These are phyloP conservation scores for Siniperca knerii DNA, from an alignment of 2,113 vertebrate genomes.

Conservation along the genomic window DNA sequence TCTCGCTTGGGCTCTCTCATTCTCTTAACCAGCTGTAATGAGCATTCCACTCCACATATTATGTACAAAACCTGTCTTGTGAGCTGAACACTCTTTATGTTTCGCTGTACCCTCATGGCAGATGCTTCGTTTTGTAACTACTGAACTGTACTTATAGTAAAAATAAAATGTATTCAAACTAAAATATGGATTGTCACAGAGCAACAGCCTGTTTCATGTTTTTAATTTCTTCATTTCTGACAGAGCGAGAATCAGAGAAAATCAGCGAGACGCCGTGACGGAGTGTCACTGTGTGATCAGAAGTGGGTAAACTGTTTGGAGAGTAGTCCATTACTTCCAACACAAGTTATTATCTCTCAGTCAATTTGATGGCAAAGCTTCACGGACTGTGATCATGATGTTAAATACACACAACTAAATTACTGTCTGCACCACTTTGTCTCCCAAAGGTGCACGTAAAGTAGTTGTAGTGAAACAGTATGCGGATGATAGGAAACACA, in stretches of 20 bases:
- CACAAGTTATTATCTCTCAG: constrained; percentile 50
- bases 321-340: constrained; percentile 35
- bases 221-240: constrained; percentile 46
- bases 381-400: constrained; percentile 42
- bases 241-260: constrained; percentile 16
- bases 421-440: constrained; percentile 35
- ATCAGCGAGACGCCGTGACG: neutral
- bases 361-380: constrained; percentile 40
- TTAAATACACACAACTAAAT: constrained; percentile 49
- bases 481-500: constrained; percentile 2
- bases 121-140: constrained; percentile 91
- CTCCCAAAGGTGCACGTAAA: constrained; percentile 33
- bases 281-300: constrained; percentile 39
- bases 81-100: constrained; percentile 86
- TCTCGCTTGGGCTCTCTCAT: constrained; percentile 66
- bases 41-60: constrained; percentile 85
- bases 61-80: constrained; percentile 86
- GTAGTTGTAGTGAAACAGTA: constrained; percentile 7
- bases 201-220: constrained; percentile 59
- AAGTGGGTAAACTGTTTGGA: constrained; percentile 41
- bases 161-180: constrained; percentile 91
- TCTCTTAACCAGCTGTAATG: constrained; percentile 81
- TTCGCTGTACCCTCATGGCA: constrained; percentile 89
- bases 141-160: constrained; percentile 92
- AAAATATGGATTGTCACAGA: constrained; percentile 68